Evolutionary conservation across 37 sponge, comb jelly and placozoan genomes (phyloP).

Genomic region (Halichondria panicea): DNA sequence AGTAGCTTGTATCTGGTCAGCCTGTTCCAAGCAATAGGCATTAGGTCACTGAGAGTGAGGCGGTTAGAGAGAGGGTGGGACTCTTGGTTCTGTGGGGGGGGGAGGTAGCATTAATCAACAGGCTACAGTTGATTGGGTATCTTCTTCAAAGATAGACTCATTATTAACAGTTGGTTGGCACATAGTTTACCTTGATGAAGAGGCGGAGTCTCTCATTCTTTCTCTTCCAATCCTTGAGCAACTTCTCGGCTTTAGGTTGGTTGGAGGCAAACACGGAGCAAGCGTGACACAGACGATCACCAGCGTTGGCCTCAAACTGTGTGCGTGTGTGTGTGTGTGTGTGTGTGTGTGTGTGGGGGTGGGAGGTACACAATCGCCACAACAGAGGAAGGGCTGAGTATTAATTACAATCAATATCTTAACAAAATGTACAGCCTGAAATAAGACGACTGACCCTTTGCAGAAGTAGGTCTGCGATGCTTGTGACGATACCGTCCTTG

Average conservation of each 20-base stretch:
- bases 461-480: constrained; percentile 63
- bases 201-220: constrained; percentile 58
- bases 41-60: constrained; percentile 60
- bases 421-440: background rate
- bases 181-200: constrained; percentile 51
- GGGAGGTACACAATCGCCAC: too few relatives aligned
- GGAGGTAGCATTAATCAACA: background rate
- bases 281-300: constrained; percentile 63
- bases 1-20: constrained; percentile 72
- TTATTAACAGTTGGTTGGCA: background rate
- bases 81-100: constrained; percentile 42
- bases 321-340: too few relatives aligned
- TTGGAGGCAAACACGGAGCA: constrained; percentile 80
- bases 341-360: too few relatives aligned
- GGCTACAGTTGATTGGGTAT: background rate
- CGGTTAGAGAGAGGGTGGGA: constrained; percentile 45
- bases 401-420: too few relatives aligned
- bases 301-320: constrained; percentile 72
- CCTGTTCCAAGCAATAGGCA: constrained; percentile 70
- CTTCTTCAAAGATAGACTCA: background rate
- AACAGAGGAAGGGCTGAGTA: too few relatives aligned
- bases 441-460: constrained; percentile 41
- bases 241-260: constrained; percentile 59
- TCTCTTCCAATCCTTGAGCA: constrained; percentile 61
- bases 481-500: constrained; percentile 31